These are phyloP conservation scores for Synergus itoensis DNA, from an alignment of 2,888 invertebrate species.

Conservation along the genomic window DNA sequence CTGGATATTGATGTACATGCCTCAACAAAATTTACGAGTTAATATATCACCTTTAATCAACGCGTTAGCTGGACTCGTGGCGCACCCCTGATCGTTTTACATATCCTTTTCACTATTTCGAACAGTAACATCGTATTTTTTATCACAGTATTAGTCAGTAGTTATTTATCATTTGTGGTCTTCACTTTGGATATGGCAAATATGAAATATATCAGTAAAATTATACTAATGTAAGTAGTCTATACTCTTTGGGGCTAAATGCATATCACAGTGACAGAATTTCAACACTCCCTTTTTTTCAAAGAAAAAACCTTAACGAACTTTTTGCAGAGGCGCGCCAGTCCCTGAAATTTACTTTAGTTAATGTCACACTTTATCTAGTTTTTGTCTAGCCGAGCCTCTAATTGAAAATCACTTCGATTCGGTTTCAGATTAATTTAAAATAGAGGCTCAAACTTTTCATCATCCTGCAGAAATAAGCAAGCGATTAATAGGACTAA, in stretches of 20 bases:
- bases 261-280: conserved; percentile 76
- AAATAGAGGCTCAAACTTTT: conserved; percentile 25
- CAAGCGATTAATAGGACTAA: conserved; percentile 65
- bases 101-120: conserved; percentile 69
- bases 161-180: conserved; percentile 71
- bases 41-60: conserved; percentile 69
- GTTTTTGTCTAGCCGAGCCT: background rate
- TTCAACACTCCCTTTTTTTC: conserved; percentile 64
- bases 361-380: conserved; percentile 28
- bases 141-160: conserved; percentile 76
- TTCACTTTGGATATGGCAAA: conserved; percentile 76
- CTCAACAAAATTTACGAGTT: conserved; percentile 66
- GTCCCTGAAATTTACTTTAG: conserved; percentile 52
- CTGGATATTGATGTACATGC: conserved; percentile 60
- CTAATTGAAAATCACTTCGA: background rate
- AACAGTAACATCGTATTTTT: conserved; percentile 75
- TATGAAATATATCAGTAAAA: conserved; percentile 75
- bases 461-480: conserved; percentile 67
- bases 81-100: conserved; percentile 64
- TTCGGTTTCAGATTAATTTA: conserved; percentile 50
- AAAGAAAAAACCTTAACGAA: conserved; percentile 56
- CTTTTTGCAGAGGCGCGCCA: conserved; percentile 68
- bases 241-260: conserved; percentile 77
- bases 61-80: conserved; percentile 64
- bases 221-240: conserved; percentile 74